Evolutionary conservation across 1,140 invertebrate genomes (phyloP).

Genomic region (Theocolax elegans): DNA sequence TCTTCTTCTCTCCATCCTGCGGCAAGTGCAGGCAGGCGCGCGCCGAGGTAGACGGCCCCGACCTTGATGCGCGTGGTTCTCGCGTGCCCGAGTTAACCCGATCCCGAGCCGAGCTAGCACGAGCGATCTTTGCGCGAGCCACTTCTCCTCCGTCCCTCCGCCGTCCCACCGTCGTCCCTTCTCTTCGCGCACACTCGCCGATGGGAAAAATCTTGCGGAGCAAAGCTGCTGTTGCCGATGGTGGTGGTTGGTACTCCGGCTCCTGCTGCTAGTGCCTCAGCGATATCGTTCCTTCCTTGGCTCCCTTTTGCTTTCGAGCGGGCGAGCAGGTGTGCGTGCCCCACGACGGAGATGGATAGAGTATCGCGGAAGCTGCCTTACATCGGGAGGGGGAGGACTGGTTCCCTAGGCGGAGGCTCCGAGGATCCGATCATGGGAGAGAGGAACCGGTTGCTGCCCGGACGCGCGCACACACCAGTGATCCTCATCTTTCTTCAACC

Average conservation of each 20-base stretch:
- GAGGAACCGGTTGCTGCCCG: slow-evolving; percentile 48
- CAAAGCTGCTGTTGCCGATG: no score
- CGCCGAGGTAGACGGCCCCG: slow-evolving; percentile 61
- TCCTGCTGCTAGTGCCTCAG: not conserved
- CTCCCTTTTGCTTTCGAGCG: not conserved
- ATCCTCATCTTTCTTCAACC: no score
- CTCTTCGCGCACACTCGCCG: not conserved
- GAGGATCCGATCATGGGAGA: slow-evolving; percentile 35
- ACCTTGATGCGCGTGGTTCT: slow-evolving; percentile 66
- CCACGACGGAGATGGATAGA: slow-evolving; percentile 39
- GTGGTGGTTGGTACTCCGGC: no score
- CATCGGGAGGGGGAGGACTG: slow-evolving; percentile 41
- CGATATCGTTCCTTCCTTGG: not conserved
- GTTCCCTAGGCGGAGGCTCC: no score
- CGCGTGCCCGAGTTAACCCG: slow-evolving; percentile 65
- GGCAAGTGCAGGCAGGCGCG: slow-evolving; percentile 35
- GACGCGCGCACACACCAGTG: slow-evolving; percentile 54
- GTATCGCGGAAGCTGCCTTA: slow-evolving; percentile 57
- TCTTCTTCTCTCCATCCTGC: not conserved
- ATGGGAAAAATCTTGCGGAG: not conserved
- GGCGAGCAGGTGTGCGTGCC: slow-evolving; percentile 47
- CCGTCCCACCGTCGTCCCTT: no score
- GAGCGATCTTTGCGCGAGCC: slow-evolving; percentile 44
- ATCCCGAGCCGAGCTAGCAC: slow-evolving; percentile 49
- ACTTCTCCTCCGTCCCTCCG: slow-evolving; percentile 19